Evolutionary conservation across 2,888 invertebrate genomes (phyloP), one percentile per base, ranked within the genome.

Genomic region (Apamea crenata): DNA sequence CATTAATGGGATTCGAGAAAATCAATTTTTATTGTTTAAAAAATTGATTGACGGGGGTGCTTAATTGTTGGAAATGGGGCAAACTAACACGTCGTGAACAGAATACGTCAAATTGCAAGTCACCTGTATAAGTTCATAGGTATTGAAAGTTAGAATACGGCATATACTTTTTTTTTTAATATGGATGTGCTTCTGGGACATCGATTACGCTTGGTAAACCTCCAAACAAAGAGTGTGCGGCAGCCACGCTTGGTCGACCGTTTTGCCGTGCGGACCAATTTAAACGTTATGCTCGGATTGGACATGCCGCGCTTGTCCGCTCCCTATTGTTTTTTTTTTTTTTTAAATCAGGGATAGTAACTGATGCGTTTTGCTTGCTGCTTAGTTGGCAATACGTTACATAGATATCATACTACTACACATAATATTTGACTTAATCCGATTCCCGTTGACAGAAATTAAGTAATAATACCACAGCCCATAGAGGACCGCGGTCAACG

Each of bases 261-360:
- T 70, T 70, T 76, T 83, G 53, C 73, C 69, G 84, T 78, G 83
- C 73, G 36, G 65, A 83, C 80, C 80, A 80, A 83, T 84, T 83
- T 80, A 72, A 84, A 75, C 72, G 75, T 61, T 80, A 66, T 76
- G 69, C 74, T 75, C 83, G 72, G 82, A 80, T 75, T 68, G 82
- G 87, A 81, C 78, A 87, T 82, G 80, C 84, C 86, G 68, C 61
- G 59, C 40, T 56, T 32, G 63, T 65, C 36, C 44, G 50, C 14
- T 59, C 32, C 14, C 44, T 53, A 56, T 29, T 75, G 44, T 25
- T 77, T 82, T 74, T 56, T 50, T 82, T 74, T 56, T 50, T 74
- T 82, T 79, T 69, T 53, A 36, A 71, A 68, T 50, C 61, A 29
- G 63, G 21, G n/a, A 71, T 67, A 67, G 32, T 80, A 68, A 65